These are phyloP conservation scores for Heliangelus exortis DNA, from an alignment of 2,797 vertebrate species.

Conservation along the genomic window DNA sequence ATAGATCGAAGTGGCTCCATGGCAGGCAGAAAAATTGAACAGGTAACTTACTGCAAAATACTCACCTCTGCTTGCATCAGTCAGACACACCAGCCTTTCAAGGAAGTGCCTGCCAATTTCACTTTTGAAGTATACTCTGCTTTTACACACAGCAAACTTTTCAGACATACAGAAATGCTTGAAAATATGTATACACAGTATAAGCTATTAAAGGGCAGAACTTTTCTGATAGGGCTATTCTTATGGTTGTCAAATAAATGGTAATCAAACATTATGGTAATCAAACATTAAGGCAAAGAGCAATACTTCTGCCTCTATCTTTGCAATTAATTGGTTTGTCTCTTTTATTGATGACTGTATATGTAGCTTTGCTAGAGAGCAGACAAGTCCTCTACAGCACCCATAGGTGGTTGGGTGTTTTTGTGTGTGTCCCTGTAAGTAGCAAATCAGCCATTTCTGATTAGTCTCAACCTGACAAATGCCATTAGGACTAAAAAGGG, in stretches of 20 bases:
- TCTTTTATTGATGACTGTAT: neutral
- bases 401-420: neutral
- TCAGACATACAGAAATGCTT: neutral
- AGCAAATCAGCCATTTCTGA: neutral
- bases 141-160: neutral
- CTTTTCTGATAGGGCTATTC: accelerated
- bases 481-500: neutral
- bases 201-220: neutral
- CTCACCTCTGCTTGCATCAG: neutral
- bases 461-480: neutral
- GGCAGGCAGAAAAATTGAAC: constrained; percentile 82
- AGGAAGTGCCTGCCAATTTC: neutral
- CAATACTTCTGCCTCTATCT: neutral
- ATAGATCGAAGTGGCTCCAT: constrained; percentile 92
- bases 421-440: neutral
- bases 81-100: accelerated
- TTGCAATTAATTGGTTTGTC: neutral
- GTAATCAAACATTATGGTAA: too few relatives aligned
- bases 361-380: neutral
- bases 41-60: constrained; percentile 75
- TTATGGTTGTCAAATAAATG: accelerated
- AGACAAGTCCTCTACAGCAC: neutral
- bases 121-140: neutral
- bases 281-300: neutral
- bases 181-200: accelerated